phyloP scores from a whole-genome alignment of 2,888 invertebrate species.

The Lasioglossum lativentre region DNA sequence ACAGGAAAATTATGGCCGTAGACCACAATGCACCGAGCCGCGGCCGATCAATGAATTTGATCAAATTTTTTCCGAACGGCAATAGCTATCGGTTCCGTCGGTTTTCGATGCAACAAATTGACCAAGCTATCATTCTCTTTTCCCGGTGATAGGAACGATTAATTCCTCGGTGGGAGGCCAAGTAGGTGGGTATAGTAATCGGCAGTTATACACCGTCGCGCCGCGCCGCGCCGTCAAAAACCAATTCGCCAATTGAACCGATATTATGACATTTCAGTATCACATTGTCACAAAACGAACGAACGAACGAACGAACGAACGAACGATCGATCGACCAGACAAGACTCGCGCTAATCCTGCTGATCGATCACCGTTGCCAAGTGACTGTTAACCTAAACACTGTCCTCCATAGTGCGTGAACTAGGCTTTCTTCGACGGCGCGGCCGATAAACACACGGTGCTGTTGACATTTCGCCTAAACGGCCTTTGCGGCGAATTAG shows the following conservation, averaged over 20 bases:
- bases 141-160: neutral
- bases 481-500: neutral
- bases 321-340: constrained; percentile 54
- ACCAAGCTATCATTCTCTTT: neutral
- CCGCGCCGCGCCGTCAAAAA: neutral
- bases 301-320: constrained; percentile 46
- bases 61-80: neutral
- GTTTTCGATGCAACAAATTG: neutral
- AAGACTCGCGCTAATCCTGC: constrained; percentile 52
- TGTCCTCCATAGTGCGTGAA: constrained; percentile 37
- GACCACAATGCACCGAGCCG: too few relatives aligned
- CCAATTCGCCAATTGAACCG: constrained; percentile 29
- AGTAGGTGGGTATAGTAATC: neutral
- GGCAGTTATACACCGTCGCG: neutral
- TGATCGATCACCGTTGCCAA: constrained; percentile 74
- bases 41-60: neutral
- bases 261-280: constrained; percentile 34
- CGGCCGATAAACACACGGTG: constrained; percentile 18
- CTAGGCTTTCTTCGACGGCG: neutral
- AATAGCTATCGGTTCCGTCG: neutral
- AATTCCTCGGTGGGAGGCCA: neutral
- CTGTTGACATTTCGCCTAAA: neutral
- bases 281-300: constrained; percentile 41
- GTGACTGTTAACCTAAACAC: constrained; percentile 75
- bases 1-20: neutral